These are phyloP conservation scores for Thunnus thynnus DNA, from an alignment of 2,113 vertebrate genomes.

Conservation along the genomic window DNA sequence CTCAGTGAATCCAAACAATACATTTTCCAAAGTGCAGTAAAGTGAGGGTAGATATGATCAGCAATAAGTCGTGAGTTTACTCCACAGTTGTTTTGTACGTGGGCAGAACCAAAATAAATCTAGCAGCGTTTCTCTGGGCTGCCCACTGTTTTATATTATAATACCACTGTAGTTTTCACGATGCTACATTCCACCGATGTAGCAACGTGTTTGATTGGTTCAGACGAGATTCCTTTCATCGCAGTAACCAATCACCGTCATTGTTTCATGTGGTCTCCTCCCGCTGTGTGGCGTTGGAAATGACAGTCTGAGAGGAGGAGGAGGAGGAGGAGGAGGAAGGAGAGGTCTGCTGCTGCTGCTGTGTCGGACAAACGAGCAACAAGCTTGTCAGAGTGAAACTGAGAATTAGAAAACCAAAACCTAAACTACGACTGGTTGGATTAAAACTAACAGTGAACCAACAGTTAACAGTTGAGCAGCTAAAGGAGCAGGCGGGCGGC, in stretches of 20 bases:
- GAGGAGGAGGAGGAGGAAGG: conserved; percentile 10
- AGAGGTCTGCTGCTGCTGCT: background rate
- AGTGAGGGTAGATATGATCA: no score
- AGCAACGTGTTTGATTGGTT: conserved; percentile 66
- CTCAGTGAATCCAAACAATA: no score
- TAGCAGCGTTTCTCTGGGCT: no score
- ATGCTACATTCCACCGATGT: conserved; percentile 3
- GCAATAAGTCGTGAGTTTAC: no score
- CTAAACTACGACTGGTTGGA: background rate
- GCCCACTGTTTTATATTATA: no score
- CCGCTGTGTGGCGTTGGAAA: conserved; percentile 55
- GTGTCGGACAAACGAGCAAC: conserved; percentile 19
- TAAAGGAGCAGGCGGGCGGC: background rate
- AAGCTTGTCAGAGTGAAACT: conserved; percentile 43
- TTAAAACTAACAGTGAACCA: background rate
- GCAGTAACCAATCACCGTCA: conserved; percentile 62
- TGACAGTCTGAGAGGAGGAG: conserved; percentile 65
- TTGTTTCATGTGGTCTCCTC: conserved; percentile 49
- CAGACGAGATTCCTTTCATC: conserved; percentile 1
- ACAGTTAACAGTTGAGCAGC: background rate
- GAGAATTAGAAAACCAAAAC: background rate
- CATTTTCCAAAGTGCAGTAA: no score
- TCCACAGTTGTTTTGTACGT: no score
- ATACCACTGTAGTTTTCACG: background rate
- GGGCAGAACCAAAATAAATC: no score